Percentiles rank a stretch among this genome's conserved stretches.
Evolutionary conservation across 2,797 vertebrate genomes (phyloP).

Genomic region (Hafferia zeledoni): DNA sequence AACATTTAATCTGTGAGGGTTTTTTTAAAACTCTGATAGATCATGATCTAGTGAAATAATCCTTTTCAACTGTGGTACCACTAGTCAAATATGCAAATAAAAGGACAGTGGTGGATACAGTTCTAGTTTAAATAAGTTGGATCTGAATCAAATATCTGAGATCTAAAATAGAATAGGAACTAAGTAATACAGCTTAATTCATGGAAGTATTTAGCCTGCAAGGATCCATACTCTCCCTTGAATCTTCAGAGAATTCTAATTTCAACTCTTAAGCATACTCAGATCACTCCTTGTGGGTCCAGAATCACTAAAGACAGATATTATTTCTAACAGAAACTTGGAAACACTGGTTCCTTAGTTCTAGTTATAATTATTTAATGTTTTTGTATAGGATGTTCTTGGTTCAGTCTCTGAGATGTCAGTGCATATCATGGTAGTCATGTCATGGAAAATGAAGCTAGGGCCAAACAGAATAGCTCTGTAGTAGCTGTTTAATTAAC

Average conservation of each 20-base stretch:
- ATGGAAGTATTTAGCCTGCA: neutral
- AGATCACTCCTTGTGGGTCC: neutral
- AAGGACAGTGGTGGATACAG: neutral
- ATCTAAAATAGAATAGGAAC: neutral
- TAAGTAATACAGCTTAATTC: neutral
- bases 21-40: neutral
- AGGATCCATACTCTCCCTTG: neutral
- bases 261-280: neutral
- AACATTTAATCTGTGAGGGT: neutral
- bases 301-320: neutral
- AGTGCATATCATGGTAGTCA: neutral
- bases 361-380: neutral
- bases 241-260: neutral
- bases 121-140: neutral
- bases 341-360: neutral
- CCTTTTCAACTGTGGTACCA: neutral
- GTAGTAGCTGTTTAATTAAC: neutral
- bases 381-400: neutral
- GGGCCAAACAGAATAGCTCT: neutral
- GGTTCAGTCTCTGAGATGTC: neutral
- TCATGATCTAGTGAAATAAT: neutral
- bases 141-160: neutral
- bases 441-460: neutral
- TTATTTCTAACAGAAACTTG: neutral
- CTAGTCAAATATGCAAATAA: neutral